Percentiles rank a stretch among this genome's conserved stretches.
Conservation (phyloP, 2,797 vertebrate genomes). For the Rhincodon typus region DNA sequence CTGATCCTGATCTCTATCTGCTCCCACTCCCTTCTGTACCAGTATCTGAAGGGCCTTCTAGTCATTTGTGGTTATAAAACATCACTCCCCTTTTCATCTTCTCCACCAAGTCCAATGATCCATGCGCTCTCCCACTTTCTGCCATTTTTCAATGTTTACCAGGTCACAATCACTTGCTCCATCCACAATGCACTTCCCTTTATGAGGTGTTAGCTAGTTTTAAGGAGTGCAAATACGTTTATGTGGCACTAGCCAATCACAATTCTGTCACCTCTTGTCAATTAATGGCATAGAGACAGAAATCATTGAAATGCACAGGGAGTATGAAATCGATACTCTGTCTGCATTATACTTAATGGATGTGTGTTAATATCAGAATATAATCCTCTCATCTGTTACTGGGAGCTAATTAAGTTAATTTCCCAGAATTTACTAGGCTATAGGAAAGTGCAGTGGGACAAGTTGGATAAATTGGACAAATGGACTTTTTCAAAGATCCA, state of each 20-base stretch:
- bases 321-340: too few relatives aligned
- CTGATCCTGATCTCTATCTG: background rate
- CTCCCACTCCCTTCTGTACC: background rate
- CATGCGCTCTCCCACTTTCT: background rate
- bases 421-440: background rate
- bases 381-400: background rate
- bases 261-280: too few relatives aligned
- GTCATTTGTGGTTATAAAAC: background rate
- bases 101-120: background rate
- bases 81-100: background rate
- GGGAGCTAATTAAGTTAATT: background rate
- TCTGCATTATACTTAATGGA: too few relatives aligned
- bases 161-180: background rate
- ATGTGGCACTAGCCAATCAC: background rate
- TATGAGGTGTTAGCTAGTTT: background rate
- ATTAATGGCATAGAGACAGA: too few relatives aligned
- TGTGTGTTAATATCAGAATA: too few relatives aligned
- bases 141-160: background rate
- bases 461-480: too few relatives aligned
- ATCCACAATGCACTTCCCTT: background rate
- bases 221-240: background rate
- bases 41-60: background rate
- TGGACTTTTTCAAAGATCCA: background rate
- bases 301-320: too few relatives aligned
- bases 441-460: background rate